Base-by-base conservation (phyloP, 2,888 invertebrate genomes). In the Cosmia pyralina region DNA sequence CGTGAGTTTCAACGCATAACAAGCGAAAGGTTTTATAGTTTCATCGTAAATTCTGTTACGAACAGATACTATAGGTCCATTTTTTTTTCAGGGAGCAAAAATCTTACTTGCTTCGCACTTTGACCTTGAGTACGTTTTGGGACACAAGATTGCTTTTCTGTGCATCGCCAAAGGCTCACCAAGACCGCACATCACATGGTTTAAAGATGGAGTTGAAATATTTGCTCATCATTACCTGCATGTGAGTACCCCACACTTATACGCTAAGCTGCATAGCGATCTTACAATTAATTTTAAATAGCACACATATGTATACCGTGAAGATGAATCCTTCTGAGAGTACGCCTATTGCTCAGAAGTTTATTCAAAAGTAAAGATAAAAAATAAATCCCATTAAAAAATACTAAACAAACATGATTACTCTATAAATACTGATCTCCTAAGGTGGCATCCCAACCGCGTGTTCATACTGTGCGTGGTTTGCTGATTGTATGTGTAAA, bases 101-200 rank as follows among this genome's bases (percentile, higher is more conserved):
- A 99, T 99, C 77, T 94, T 98, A 53, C 96, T 98, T 85, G 98
- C 98, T 6, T 99, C 99, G 3, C 99, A 99, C 94, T 99, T 99
- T 93, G 99, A 99, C 94, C 98, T 98, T 94, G 98, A 99, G 97
- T 99, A 98, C 96, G 98, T 98, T 71, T 95, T 99, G 89, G 99
- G 99, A 0, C 99, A 99, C 92, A 99, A 99, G 95, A 98, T 99
- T 81, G 98, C 98, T 15, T 98, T 99, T 92, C 96, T 99, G 75
- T 99, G 99, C 92, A 98, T 98, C 62, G 99, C 99, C 0, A 97
- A 98, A 90, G 99, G 99, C 1, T 97, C 97, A 82, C 99, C 99
- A 0, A 96, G 98, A 60, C 99, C 99, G 0, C 98, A 98, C 84
- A 98, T 99, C 81, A 99, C 99, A 34, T 99, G 99, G 99, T 98